Conservation (phyloP, 2,797 vertebrate genomes). For the Cryptoblepharus egeriae region DNA sequence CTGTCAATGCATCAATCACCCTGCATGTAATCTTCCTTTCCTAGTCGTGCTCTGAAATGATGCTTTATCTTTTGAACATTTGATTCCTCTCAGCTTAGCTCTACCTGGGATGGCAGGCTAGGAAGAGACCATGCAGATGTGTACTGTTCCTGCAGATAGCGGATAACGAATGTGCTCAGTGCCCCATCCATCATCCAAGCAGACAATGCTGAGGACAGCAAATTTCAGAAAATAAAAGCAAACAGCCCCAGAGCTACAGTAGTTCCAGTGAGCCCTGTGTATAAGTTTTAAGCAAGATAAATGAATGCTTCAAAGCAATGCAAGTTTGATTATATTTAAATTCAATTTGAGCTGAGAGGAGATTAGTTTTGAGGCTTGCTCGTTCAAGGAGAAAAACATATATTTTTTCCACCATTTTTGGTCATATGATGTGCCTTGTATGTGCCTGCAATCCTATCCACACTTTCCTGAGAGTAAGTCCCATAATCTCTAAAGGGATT, state of each 20-base stretch:
- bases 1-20: constrained; percentile 7
- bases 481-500: no score
- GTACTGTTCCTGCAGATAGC: neutral
- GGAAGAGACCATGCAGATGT: constrained; percentile 9
- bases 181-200: constrained; percentile 3
- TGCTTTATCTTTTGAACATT: constrained; percentile 24
- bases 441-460: no score
- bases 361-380: constrained; percentile 58
- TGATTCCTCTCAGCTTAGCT: constrained; percentile 17
- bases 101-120: constrained; percentile 11
- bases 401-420: neutral
- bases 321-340: constrained; percentile 59
- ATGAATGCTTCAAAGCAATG: constrained; percentile 32
- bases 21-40: neutral
- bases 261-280: constrained; percentile 17
- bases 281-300: constrained; percentile 62
- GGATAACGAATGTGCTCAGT: neutral
- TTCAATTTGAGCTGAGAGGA: constrained; percentile 51
- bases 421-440: no score
- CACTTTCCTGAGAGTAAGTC: no score
- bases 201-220: constrained; percentile 3
- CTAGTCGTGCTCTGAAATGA: neutral
- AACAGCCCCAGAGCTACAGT: constrained; percentile 38
- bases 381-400: constrained; percentile 51
- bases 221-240: constrained; percentile 37